Conservation (phyloP, 2,888 invertebrate genomes). For the Amphipyra tragopoginis region DNA sequence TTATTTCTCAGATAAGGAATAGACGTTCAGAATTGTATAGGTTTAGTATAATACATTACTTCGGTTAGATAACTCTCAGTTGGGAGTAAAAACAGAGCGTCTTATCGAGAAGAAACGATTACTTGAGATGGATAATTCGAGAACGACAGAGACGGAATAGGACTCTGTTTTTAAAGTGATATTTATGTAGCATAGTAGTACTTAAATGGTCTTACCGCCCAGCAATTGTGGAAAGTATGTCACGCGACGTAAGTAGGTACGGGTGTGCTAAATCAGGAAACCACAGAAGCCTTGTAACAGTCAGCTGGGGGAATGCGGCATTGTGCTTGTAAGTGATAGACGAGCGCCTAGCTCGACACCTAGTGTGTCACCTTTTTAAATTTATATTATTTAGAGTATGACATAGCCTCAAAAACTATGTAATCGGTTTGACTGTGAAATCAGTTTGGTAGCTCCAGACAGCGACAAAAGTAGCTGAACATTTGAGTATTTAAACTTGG, state of each 20-base stretch:
- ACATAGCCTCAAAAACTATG: no score
- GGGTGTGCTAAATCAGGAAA: constrained; percentile 39
- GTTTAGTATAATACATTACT: constrained; percentile 46
- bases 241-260: constrained; percentile 23
- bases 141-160: not conserved
- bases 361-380: constrained; percentile 8
- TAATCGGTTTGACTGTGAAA: no score
- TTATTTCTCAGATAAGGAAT: constrained; percentile 55
- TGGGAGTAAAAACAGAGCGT: constrained; percentile 28
- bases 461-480: no score
- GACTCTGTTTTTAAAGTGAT: not conserved
- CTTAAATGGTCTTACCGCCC: not conserved
- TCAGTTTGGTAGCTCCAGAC: no score
- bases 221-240: constrained; percentile 33
- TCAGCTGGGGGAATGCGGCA: constrained; percentile 26
- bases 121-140: constrained; percentile 10
- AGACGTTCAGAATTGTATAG: constrained; percentile 39
- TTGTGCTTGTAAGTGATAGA: constrained; percentile 37
- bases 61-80: constrained; percentile 26
- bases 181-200: no score
- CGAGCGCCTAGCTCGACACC: constrained; percentile 14
- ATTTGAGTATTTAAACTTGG: no score
- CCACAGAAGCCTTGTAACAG: constrained; percentile 50
- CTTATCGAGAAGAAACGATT: constrained; percentile 38
- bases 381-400: no score